Base-by-base conservation (phyloP, 2,888 invertebrate species). In the Timema podura region DNA sequence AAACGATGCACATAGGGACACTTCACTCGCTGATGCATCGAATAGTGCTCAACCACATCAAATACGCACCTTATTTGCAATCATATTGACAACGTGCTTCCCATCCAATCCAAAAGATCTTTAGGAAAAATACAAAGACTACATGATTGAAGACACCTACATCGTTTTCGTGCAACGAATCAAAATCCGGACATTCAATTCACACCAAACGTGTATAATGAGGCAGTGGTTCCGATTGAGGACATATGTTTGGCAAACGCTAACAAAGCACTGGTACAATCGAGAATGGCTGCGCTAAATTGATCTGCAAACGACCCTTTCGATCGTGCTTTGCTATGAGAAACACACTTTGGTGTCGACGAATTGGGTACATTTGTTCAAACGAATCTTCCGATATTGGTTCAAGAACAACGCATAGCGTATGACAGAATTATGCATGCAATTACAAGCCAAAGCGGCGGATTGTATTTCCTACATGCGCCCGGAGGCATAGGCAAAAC, bases 81-180 rank as follows among this genome's bases (percentile, higher is more conserved):
- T 76, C 70, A 74, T 78, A 66, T 75, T 77, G 73, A 75, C 76
- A 71, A 76, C 75, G 75, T 77, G 77, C 76, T 75, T 76, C 67
- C 75, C 76, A 67, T 71, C 73, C 65, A 66, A 74, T 66, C 72
- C 74, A 54, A 68, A 57, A 68, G 57, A 72, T 61, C 61, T 75
- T 64, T 76, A 73, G 73, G 65, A 71, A 69, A 65, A 70, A 69
- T 67, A 73, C 68, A 69, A 71, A 73, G 68, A 72, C 49, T 70
- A 65, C 59, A 70, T 70, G 70, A 65, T 11, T 30, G 64, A 70
- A 51, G 57, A 69, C 65, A 44, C 61, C 9, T 47, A 46, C 48
- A 69, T 65, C 66, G 66, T 47, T 45, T n/a, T n/a, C n/a, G n/a
- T 61, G 47, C 68, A 73, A 71, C 72, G 70, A 68, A 72, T 72